Percentiles rank a stretch among this genome's conserved stretches.
Evolutionary conservation across 2,113 vertebrate genomes (phyloP).

Genomic region (Rhodinocichla rosea): DNA sequence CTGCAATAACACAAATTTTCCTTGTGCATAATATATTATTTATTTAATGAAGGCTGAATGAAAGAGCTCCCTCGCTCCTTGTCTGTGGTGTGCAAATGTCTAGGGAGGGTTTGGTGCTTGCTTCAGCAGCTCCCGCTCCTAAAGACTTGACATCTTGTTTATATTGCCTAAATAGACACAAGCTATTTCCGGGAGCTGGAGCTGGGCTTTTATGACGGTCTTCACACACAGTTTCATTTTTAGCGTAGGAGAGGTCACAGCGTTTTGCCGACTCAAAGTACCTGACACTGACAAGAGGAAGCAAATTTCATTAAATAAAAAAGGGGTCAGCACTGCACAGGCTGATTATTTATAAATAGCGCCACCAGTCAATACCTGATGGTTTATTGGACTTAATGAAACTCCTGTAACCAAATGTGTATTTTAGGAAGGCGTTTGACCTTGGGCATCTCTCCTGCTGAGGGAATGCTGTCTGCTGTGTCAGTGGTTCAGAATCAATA

Average conservation of each 20-base stretch:
- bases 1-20: background rate
- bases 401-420: conserved; percentile 34
- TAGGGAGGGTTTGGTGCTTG: background rate
- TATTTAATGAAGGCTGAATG: background rate
- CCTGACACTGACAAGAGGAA: conserved; percentile 24
- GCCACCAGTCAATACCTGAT: background rate
- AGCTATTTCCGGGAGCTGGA: background rate
- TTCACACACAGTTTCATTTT: background rate
- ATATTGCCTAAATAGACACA: background rate
- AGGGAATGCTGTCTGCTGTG: conserved; percentile 34
- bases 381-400: conserved; percentile 48
- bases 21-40: background rate
- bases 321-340: background rate
- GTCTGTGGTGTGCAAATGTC: background rate
- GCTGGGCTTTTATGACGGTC: background rate
- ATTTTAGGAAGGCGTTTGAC: conserved; percentile 51
- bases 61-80: background rate
- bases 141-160: conserved; percentile 43
- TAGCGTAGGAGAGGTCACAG: background rate
- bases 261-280: background rate
- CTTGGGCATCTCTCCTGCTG: conserved; percentile 42
- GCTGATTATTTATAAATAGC: conserved; percentile 59
- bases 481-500: conserved; percentile 56
- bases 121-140: background rate
- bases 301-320: conserved; percentile 37